These are phyloP conservation scores for Eulemur coronatus DNA, from an alignment of 2,797 vertebrate species.

Conservation along the genomic window DNA sequence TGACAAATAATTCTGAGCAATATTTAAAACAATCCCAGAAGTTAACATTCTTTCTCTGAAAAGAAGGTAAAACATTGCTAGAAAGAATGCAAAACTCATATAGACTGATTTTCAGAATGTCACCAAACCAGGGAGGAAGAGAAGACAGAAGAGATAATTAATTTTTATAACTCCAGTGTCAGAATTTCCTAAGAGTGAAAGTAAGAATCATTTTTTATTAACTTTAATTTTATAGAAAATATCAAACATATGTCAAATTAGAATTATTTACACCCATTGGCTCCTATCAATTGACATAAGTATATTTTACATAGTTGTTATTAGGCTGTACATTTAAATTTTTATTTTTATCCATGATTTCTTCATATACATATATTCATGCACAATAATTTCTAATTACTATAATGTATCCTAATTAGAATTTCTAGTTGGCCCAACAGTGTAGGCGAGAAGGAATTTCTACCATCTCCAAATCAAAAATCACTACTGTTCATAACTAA, in stretches of 20 bases:
- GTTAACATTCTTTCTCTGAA: neutral
- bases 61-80: neutral
- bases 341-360: conserved; percentile 5
- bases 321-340: neutral
- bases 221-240: conserved; percentile 18
- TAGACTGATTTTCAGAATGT: neutral
- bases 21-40: neutral
- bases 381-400: neutral
- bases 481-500: neutral
- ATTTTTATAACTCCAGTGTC: neutral
- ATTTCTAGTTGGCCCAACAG: neutral
- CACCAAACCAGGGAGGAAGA: neutral
- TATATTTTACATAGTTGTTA: neutral
- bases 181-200: conserved; percentile 15
- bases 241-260: neutral
- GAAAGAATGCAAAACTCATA: neutral
- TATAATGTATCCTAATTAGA: neutral
- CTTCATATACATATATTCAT: neutral
- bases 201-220: neutral
- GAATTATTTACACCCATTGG: neutral
- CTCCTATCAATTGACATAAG: neutral
- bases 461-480: conserved; percentile 3
- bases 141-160: neutral
- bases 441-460: neutral
- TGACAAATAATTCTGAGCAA: neutral